Evolutionary conservation across 2,113 vertebrate genomes (phyloP).

Genomic region (Pelusios castaneus): DNA sequence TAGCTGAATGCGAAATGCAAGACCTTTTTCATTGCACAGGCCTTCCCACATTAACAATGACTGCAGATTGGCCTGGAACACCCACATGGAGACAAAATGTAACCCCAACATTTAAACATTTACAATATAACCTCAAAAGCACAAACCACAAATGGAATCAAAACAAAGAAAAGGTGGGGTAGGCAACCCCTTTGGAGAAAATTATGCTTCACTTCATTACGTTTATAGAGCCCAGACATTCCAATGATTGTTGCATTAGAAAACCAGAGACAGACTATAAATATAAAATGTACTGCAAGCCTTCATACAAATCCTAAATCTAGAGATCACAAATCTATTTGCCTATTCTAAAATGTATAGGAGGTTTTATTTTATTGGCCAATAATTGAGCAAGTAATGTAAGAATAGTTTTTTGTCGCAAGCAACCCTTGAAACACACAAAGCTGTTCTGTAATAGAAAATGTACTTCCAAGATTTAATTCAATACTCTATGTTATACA

Average conservation of each 20-base stretch:
- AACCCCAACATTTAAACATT: slow-evolving; percentile 55
- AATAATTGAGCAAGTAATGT: slow-evolving; percentile 42
- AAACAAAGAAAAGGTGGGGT: slow-evolving; percentile 67
- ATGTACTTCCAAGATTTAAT: slow-evolving; percentile 59
- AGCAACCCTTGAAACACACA: slow-evolving; percentile 38
- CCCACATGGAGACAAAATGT: slow-evolving; percentile 54
- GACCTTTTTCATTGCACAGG: background rate
- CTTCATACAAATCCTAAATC: background rate
- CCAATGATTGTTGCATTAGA: background rate
- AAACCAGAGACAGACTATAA: background rate
- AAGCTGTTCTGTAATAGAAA: slow-evolving; percentile 39
- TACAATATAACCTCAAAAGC: slow-evolving; percentile 39
- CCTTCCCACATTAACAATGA: slow-evolving; percentile 4
- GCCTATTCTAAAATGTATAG: background rate
- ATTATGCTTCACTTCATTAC: background rate
- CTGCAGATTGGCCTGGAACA: slow-evolving; percentile 28
- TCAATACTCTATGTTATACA: slow-evolving; percentile 18
- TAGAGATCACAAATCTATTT: background rate
- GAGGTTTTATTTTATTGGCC: slow-evolving; percentile 16
- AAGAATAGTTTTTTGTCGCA: slow-evolving; percentile 29
- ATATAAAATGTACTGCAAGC: background rate
- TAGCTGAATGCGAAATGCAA: background rate
- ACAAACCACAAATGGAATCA: background rate
- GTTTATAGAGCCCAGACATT: slow-evolving; percentile 11
- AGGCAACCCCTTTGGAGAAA: slow-evolving; percentile 3